These are phyloP conservation scores for Adrianichthys oophorus DNA, from an alignment of 2,797 vertebrate species.

Conservation along the genomic window DNA sequence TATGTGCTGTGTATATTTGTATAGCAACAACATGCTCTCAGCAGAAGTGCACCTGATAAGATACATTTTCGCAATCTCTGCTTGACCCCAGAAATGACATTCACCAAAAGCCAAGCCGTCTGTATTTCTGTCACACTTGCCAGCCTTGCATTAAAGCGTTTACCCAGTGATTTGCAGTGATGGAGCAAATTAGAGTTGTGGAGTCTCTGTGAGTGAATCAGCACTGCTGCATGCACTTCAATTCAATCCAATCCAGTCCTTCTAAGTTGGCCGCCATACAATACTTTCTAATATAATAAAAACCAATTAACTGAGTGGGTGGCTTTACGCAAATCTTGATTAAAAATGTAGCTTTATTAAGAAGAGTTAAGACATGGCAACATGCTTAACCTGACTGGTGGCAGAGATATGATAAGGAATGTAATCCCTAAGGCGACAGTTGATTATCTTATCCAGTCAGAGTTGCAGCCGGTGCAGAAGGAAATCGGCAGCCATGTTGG, in stretches of 20 bases:
- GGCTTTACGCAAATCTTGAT: constrained; percentile 75
- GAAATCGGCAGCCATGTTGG: constrained; percentile 57
- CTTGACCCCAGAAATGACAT: constrained; percentile 45
- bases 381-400: constrained; percentile 74
- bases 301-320: constrained; percentile 75
- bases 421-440: constrained; percentile 71
- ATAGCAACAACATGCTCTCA: constrained; percentile 10
- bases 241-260: constrained; percentile 43
- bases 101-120: constrained; percentile 32
- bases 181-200: constrained; percentile 49
- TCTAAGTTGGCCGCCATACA: constrained; percentile 58
- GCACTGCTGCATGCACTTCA: constrained; percentile 49
- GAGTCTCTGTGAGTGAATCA: constrained; percentile 52
- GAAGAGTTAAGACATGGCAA: constrained; percentile 68
- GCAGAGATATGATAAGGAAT: constrained; percentile 75
- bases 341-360: constrained; percentile 72
- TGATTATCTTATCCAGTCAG: constrained; percentile 74
- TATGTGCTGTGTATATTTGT: background rate
- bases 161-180: constrained; percentile 56
- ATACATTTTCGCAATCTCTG: constrained; percentile 35
- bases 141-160: constrained; percentile 44
- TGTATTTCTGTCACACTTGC: constrained; percentile 36
- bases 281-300: constrained; percentile 69
- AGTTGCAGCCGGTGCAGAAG: constrained; percentile 53
- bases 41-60: constrained; percentile 39